Conservation (phyloP, 2,888 invertebrate genomes). For the Drosophila phalerata region DNA sequence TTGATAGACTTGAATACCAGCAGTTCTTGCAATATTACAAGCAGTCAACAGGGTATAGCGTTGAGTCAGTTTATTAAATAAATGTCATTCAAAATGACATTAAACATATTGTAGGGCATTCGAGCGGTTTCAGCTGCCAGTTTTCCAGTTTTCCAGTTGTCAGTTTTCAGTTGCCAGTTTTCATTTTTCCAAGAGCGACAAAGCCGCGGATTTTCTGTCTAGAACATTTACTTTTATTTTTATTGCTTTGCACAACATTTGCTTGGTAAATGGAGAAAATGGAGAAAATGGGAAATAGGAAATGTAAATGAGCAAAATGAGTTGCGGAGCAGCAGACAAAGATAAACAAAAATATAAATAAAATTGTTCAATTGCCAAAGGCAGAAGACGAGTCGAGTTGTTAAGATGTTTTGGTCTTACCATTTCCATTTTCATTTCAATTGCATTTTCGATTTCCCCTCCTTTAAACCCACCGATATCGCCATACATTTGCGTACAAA, state of each 20-base stretch:
- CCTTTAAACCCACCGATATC: not conserved
- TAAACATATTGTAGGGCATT: slow-evolving; percentile 35
- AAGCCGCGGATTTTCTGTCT: slow-evolving; percentile 21
- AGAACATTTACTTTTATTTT: slow-evolving; percentile 56
- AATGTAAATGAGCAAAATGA: slow-evolving; percentile 70
- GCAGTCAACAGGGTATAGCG: not conserved
- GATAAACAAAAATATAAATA: slow-evolving; percentile 65
- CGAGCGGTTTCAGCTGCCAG: slow-evolving; percentile 5
- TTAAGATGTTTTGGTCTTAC: slow-evolving; percentile 52
- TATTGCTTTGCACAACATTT: slow-evolving; percentile 68
- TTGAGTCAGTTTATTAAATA: not conserved
- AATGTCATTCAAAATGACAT: slow-evolving; percentile 10
- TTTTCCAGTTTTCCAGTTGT: slow-evolving; percentile 1
- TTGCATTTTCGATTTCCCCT: slow-evolving; percentile 60
- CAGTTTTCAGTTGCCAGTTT: slow-evolving; percentile 8
- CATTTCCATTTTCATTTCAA: slow-evolving; percentile 45
- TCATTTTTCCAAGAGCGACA: slow-evolving; percentile 2
- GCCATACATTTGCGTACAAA: slow-evolving; percentile 10
- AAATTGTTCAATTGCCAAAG: slow-evolving; percentile 66
- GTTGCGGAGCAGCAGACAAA: slow-evolving; percentile 56
- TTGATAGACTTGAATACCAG: too few species aligned
- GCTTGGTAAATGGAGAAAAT: slow-evolving; percentile 28
- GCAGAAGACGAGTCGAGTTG: slow-evolving; percentile 29
- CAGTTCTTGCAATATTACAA: too few species aligned
- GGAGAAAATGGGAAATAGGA: slow-evolving; percentile 42